A percentile compares a stretch with the other conserved stretches of the same genome.
Evolutionary conservation across 2,888 invertebrate species (phyloP).

Genomic region (Oscheius sp.): DNA sequence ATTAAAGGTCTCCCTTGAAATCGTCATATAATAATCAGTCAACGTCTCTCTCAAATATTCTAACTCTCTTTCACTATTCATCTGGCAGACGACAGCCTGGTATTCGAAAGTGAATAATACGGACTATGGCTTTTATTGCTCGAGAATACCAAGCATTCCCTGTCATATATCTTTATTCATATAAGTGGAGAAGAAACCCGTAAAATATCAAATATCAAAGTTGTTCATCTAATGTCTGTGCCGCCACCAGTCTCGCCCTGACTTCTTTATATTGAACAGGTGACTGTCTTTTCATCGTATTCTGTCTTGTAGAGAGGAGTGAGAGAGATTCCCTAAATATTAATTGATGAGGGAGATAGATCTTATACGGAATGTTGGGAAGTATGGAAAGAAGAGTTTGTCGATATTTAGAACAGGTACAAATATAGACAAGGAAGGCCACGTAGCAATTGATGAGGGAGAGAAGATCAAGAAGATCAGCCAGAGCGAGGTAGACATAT

Average conservation of each 20-base stretch:
- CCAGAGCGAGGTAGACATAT: conserved; percentile 54
- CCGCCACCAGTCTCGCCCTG: conserved; percentile 14
- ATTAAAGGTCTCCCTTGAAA: conserved; percentile 1
- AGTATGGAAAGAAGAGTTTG: conserved; percentile 48
- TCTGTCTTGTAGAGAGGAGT: conserved; percentile 25
- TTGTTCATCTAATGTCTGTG: conserved; percentile 9
- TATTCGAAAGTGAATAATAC: conserved; percentile 48
- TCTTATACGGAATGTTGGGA: conserved; percentile 41
- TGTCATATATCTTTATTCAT: no score
- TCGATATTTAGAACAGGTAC: conserved; percentile 54
- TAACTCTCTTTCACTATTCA: background rate
- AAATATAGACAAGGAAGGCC: conserved; percentile 57
- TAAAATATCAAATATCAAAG: background rate
- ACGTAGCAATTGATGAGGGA: conserved; percentile 62
- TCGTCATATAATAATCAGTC: background rate
- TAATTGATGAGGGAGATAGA: background rate
- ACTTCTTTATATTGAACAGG: conserved; percentile 15
- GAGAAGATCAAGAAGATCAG: conserved; percentile 56
- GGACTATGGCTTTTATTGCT: conserved; percentile 43
- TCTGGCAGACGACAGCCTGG: conserved; percentile 21
- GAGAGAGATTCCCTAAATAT: conserved; percentile 16
- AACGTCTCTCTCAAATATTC: background rate
- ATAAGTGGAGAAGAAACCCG: background rate
- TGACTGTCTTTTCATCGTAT: conserved; percentile 22
- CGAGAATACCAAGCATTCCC: conserved; percentile 47